Percentiles rank a stretch among this genome's conserved stretches.
Conservation (phyloP, 2,888 invertebrate genomes). For the Lordiphosa andalusiaca region DNA sequence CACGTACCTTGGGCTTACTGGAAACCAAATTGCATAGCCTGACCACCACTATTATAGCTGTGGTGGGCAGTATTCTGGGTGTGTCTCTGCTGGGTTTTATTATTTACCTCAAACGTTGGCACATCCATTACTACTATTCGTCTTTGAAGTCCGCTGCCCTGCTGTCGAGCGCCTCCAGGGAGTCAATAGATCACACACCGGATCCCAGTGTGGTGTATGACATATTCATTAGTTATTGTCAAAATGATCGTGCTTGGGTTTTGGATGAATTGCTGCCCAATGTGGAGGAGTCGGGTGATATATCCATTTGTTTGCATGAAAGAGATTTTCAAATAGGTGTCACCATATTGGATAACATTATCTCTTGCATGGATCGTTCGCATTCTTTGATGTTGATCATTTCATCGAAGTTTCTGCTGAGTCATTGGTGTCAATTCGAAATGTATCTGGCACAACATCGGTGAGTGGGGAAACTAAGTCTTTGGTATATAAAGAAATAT, state of each 20-base stretch:
- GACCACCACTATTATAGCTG: constrained; percentile 49
- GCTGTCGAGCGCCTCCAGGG: constrained; percentile 82
- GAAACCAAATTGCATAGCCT: constrained; percentile 45
- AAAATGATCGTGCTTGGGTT: constrained; percentile 85
- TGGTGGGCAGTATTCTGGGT: constrained; percentile 48
- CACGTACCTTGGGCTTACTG: constrained; percentile 24
- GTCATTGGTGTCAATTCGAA: constrained; percentile 88
- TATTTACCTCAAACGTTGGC: constrained; percentile 82
- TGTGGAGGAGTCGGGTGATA: constrained; percentile 82
- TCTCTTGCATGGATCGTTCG: constrained; percentile 86
- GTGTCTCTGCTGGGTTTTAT: constrained; percentile 55
- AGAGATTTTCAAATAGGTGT: constrained; percentile 87
- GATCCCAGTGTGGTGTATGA: constrained; percentile 82
- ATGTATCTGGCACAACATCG: constrained; percentile 86
- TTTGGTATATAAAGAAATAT: no score
- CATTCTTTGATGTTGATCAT: constrained; percentile 84
- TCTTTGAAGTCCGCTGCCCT: constrained; percentile 83
- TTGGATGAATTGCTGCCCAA: constrained; percentile 84
- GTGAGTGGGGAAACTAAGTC: constrained; percentile 63
- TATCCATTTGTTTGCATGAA: constrained; percentile 86
- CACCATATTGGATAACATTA: constrained; percentile 86
- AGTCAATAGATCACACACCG: constrained; percentile 66
- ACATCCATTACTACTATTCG: constrained; percentile 83
- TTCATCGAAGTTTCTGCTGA: constrained; percentile 84
- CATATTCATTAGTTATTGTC: constrained; percentile 86